phyloP scores from a whole-genome alignment of 2,797 vertebrate species.

The Botia almorhae region DNA sequence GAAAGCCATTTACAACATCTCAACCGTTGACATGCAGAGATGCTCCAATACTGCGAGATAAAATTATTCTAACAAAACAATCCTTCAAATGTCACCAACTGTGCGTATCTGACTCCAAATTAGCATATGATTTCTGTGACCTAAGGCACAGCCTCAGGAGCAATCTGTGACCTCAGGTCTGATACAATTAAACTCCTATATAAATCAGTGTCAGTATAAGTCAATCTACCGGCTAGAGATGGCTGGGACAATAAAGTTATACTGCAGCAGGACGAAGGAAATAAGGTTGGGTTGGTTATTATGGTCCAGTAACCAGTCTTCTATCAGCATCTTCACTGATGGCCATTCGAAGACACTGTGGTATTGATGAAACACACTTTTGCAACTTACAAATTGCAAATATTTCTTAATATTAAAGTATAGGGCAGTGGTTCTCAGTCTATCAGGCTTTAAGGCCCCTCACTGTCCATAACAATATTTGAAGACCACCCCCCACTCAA shows the following conservation, averaged over 20 bases:
- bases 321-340: too few species aligned
- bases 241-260: neutral
- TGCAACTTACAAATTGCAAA: too few species aligned
- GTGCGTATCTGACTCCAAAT: neutral
- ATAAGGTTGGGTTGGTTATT: neutral
- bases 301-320: too few species aligned
- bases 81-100: neutral
- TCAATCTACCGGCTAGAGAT: neutral
- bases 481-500: too few species aligned
- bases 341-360: too few species aligned
- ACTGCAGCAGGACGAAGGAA: neutral
- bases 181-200: neutral
- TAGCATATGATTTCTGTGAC: neutral
- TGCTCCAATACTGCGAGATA: neutral
- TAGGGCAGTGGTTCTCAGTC: too few species aligned
- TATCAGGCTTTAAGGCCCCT: too few species aligned
- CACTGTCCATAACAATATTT: too few species aligned
- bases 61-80: neutral
- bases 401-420: too few species aligned
- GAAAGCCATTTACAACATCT: neutral
- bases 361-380: too few species aligned
- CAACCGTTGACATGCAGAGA: neutral
- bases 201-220: neutral
- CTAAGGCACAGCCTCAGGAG: neutral
- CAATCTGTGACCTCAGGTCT: neutral